phyloP scores from a whole-genome alignment of 2,113 vertebrate species.

The Corvus moneduloides region DNA sequence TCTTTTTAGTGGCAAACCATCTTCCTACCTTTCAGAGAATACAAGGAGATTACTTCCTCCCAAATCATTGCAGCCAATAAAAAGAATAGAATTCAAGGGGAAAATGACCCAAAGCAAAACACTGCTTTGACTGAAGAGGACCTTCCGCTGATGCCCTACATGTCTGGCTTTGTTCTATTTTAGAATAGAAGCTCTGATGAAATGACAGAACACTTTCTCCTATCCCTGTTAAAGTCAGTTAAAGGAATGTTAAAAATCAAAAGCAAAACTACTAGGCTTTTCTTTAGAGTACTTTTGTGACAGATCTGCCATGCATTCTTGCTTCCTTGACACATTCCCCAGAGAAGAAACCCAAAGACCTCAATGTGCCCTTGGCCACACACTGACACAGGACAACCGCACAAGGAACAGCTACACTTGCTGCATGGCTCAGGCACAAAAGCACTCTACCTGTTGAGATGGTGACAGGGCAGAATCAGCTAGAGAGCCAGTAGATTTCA shows the following conservation, averaged over 20 bases:
- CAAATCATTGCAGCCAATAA: background rate
- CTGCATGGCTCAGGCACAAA: conserved; percentile 32
- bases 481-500: conserved; percentile 47
- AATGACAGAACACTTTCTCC: background rate
- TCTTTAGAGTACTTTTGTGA: conserved; percentile 47
- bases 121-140: background rate
- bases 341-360: background rate
- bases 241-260: background rate
- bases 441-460: conserved; percentile 53
- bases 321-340: background rate
- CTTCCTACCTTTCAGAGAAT: background rate
- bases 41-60: background rate
- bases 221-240: background rate
- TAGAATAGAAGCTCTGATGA: background rate
- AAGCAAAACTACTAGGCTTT: background rate
- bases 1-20: background rate
- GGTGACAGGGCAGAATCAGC: conserved; percentile 19
- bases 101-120: background rate
- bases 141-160: background rate
- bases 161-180: background rate
- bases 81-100: background rate
- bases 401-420: background rate
- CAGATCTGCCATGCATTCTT: conserved; percentile 14
- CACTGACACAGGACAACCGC: background rate
- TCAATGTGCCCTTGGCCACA: background rate